Evolutionary conservation across 2,888 invertebrate species (phyloP).

Genomic region (Enoplolaimus lenunculus): DNA sequence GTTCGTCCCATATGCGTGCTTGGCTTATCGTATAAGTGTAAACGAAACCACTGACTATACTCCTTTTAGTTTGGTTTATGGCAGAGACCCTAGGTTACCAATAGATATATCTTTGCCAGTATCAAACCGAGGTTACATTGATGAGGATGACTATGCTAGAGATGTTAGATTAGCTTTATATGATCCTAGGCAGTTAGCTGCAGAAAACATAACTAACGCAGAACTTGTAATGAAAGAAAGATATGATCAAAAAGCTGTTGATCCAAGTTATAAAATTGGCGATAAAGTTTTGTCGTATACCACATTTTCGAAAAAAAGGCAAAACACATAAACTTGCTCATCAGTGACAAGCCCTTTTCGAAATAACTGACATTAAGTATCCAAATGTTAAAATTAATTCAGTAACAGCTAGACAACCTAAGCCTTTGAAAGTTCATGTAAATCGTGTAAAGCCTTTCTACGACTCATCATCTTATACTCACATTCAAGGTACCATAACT

Average conservation of each 20-base stretch:
- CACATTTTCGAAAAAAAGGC: no score
- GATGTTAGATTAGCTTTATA: neutral
- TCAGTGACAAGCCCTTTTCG: no score
- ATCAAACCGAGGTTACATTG: neutral
- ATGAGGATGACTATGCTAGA: neutral
- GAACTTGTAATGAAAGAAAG: neutral
- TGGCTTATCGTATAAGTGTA: slow-evolving; percentile 8
- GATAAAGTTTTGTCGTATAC: no score
- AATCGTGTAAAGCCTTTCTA: no score
- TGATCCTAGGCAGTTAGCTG: neutral
- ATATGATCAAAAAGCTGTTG: neutral
- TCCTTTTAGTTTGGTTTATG: neutral
- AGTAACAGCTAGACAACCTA: no score
- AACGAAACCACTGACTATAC: neutral
- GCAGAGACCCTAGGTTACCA: neutral
- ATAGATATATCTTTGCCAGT: neutral
- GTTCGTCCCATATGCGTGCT: slow-evolving; percentile 10
- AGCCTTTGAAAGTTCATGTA: no score
- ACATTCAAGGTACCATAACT: no score
- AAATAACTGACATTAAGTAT: no score
- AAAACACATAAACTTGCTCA: no score
- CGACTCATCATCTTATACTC: no score
- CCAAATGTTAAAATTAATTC: no score
- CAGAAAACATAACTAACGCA: neutral
- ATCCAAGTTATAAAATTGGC: no score